phyloP scores from a whole-genome alignment of 2,888 invertebrate species.

The Nomada fabriciana region DNA sequence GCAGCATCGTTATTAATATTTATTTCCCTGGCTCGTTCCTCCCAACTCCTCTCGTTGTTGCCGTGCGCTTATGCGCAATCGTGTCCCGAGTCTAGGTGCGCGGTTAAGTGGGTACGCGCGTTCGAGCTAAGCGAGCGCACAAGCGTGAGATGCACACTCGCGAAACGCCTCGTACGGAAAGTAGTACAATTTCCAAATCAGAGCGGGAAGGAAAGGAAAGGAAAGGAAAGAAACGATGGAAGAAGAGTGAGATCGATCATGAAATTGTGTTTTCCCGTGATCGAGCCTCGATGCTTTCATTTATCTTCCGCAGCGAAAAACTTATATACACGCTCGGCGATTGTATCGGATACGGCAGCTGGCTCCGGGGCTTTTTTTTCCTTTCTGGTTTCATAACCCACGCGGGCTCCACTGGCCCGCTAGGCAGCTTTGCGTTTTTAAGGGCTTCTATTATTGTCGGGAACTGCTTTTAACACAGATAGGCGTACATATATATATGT shows the following conservation, averaged over 20 bases:
- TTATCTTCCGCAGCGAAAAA: slow-evolving; percentile 42
- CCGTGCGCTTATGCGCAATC: slow-evolving; percentile 60
- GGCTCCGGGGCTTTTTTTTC: slow-evolving; percentile 66
- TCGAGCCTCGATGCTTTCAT: slow-evolving; percentile 29
- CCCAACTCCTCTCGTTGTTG: slow-evolving; percentile 68
- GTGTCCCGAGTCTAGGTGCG: slow-evolving; percentile 45
- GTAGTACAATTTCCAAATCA: slow-evolving; percentile 57
- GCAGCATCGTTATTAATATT: slow-evolving; percentile 78
- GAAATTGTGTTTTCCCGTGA: slow-evolving; percentile 62
- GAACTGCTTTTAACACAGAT: slow-evolving; percentile 79
- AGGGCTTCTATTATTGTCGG: slow-evolving; percentile 80
- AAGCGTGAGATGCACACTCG: slow-evolving; percentile 36
- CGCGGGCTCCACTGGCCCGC: slow-evolving; percentile 64
- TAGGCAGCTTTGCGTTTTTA: slow-evolving; percentile 76
- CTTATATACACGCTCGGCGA: slow-evolving; percentile 66
- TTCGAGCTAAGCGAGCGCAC: slow-evolving; percentile 59
- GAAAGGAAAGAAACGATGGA: neutral
- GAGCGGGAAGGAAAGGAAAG: slow-evolving; percentile 13
- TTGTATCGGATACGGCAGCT: slow-evolving; percentile 82
- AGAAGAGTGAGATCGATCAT: slow-evolving; percentile 12
- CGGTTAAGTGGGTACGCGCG: slow-evolving; percentile 62
- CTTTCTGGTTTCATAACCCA: slow-evolving; percentile 60
- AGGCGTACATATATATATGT: slow-evolving; percentile 56
- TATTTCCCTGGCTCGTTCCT: slow-evolving; percentile 73
- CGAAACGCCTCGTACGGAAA: slow-evolving; percentile 51